These are phyloP conservation scores for Acipenser ruthenus DNA, from an alignment of 2,797 vertebrate genomes.

Conservation along the genomic window DNA sequence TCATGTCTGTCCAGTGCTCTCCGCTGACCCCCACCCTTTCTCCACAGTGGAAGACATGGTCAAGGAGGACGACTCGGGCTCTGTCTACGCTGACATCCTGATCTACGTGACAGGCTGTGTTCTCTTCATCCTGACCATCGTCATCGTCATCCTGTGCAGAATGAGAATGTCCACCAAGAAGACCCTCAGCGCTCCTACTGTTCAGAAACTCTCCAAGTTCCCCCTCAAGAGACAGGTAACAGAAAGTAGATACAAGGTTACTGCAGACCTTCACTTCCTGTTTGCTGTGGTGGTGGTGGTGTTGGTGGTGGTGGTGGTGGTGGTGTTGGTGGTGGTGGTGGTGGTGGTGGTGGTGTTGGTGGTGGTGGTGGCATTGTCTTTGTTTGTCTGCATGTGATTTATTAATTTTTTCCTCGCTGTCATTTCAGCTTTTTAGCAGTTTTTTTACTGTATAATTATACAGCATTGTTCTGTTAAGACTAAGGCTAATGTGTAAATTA, in stretches of 20 bases:
- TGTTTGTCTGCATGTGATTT: no score
- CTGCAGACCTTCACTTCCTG: conserved; percentile 24
- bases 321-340: no score
- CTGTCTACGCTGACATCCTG: conserved; percentile 72
- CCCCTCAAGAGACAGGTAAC: conserved; percentile 99
- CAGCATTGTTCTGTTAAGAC: no score
- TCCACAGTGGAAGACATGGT: conserved; percentile 56
- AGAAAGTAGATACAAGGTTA: conserved; percentile 99
- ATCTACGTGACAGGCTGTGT: conserved; percentile 83
- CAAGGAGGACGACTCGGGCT: conserved; percentile 61
- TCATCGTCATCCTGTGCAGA: conserved; percentile 75
- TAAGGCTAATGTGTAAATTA: no score
- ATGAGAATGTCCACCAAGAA: conserved; percentile 87
- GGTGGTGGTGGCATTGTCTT: no score
- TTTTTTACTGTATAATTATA: no score
- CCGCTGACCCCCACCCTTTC: conserved; percentile 6
- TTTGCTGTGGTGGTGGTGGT: neutral
- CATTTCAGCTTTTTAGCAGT: no score
- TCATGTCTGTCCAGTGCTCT: neutral
- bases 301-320: no score
- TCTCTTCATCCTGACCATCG: conserved; percentile 79
- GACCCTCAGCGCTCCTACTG: conserved; percentile 76
- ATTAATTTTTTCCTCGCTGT: no score
- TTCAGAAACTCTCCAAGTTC: conserved; percentile 95
- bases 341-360: no score